These are phyloP conservation scores for fruit fly (Drosophila melanogaster) DNA, from an alignment of 1,140 invertebrate genomes.

Conservation along the genomic window Release_6_plus_ISO1_MT NT_037436.4:924501-925000, in stretches of 20 bases:
- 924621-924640: slow-evolving; percentile 59
- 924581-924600: slow-evolving; percentile 83
- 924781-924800: slow-evolving; percentile 27
- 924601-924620: slow-evolving; percentile 81
- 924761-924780: slow-evolving; percentile 63
- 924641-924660: neutral
- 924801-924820: slow-evolving; percentile 5
- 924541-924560: slow-evolving; percentile 78
- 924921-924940: neutral
- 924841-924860: slow-evolving; percentile 62
- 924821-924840: slow-evolving; percentile 34
- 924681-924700: slow-evolving; percentile 2
- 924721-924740: slow-evolving; percentile 66
- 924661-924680: slow-evolving; percentile 3
- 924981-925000: slow-evolving; percentile 66
- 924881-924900: slow-evolving; percentile 71
- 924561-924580: slow-evolving; percentile 83
- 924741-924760: slow-evolving; percentile 81
- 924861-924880: slow-evolving; percentile 81
- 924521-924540: slow-evolving; percentile 76
- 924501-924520: slow-evolving; percentile 21
- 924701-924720: slow-evolving; percentile 49
- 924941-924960: slow-evolving; percentile 21
- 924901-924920: neutral
- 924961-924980: slow-evolving; percentile 74